Evolutionary conservation across 1,140 invertebrate species (phyloP).

Genomic region (Drosophila auraria): DNA sequence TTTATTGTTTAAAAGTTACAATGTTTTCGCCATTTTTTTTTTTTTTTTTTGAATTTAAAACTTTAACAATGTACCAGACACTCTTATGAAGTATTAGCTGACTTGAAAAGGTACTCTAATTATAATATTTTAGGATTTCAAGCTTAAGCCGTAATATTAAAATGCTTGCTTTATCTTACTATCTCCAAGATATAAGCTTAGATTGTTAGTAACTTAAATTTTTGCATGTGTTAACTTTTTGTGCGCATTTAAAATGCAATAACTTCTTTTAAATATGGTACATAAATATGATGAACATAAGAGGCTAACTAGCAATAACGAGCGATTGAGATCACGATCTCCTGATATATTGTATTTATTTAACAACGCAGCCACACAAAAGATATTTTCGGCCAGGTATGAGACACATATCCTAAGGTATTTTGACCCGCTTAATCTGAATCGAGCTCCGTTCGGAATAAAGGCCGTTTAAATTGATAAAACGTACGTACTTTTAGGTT

Average conservation of each 20-base stretch:
- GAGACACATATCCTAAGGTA: no score
- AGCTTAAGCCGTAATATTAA: slow-evolving; percentile 14
- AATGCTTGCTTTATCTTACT: background rate
- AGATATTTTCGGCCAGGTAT: no score
- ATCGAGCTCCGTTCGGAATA: no score
- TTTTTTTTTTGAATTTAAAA: slow-evolving; percentile 8
- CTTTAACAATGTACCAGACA: slow-evolving; percentile 20
- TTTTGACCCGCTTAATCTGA: no score
- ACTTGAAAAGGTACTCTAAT: slow-evolving; percentile 14
- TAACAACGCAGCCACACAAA: no score
- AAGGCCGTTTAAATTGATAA: no score
- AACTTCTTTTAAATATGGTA: slow-evolving; percentile 6
- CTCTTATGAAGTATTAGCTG: background rate
- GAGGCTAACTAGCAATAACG: slow-evolving; percentile 15
- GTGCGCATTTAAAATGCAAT: slow-evolving; percentile 35
- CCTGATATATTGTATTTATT: slow-evolving; percentile 3
- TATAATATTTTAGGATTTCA: slow-evolving; percentile 1
- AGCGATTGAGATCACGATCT: slow-evolving; percentile 14
- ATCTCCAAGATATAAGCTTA: background rate
- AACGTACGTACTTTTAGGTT: no score
- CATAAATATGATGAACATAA: slow-evolving; percentile 1
- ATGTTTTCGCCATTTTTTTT: background rate
- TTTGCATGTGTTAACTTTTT: slow-evolving; percentile 33
- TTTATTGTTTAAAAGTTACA: slow-evolving; percentile 6
- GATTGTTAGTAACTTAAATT: slow-evolving; percentile 19